phyloP scores from a whole-genome alignment of 2,888 invertebrate genomes.

The Tipula confusa region DNA sequence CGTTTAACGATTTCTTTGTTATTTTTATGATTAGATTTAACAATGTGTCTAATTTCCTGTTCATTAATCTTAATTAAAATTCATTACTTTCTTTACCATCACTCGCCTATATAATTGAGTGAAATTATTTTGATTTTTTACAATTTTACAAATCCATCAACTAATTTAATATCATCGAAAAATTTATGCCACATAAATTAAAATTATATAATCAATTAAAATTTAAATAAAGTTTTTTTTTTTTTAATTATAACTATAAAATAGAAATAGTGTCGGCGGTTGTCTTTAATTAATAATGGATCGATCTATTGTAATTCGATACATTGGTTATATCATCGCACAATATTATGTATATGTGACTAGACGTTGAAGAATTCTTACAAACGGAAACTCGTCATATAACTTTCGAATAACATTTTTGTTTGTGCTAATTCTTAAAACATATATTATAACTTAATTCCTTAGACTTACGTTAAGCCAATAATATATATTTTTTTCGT shows the following conservation, averaged over 20 bases:
- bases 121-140: not conserved
- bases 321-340: not conserved
- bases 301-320: not conserved
- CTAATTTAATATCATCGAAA: not conserved
- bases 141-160: not conserved
- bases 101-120: not conserved
- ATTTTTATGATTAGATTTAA: no score
- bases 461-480: not conserved
- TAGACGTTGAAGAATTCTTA: not conserved
- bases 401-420: not conserved
- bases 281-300: not conserved
- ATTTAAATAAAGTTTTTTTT: not conserved
- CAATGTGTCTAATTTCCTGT: not conserved
- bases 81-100: not conserved
- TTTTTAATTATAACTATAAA: not conserved
- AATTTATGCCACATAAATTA: not conserved
- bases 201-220: not conserved
- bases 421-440: not conserved
- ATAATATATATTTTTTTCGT: not conserved
- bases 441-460: no score
- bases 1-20: not conserved
- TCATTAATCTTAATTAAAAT: constrained; percentile 20
- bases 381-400: not conserved
- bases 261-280: not conserved
- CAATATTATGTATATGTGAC: not conserved